These are phyloP conservation scores for Pygocentrus nattereri DNA, from an alignment of 2,797 vertebrate species.

Conservation along the genomic window DNA sequence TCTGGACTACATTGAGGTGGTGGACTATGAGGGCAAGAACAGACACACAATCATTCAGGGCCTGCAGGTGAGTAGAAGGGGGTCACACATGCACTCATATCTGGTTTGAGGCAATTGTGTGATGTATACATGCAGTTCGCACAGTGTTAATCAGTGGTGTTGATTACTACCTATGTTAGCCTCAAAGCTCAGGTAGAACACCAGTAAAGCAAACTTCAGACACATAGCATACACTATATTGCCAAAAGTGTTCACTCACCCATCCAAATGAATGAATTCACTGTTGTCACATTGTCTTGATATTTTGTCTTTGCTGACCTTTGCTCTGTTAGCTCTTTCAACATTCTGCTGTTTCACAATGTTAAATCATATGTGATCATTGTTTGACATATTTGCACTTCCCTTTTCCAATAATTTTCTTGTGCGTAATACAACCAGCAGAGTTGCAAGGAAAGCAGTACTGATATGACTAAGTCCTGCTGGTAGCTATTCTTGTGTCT, in stretches of 20 bases:
- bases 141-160: too few relatives aligned
- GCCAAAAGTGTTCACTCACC: too few relatives aligned
- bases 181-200: too few relatives aligned
- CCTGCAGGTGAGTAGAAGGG: constrained; percentile 84
- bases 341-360: background rate
- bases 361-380: background rate
- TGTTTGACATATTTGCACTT: background rate
- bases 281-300: background rate
- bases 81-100: background rate
- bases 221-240: too few relatives aligned
- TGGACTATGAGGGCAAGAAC: constrained; percentile 97
- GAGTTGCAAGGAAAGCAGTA: background rate
- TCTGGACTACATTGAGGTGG: constrained; percentile 97
- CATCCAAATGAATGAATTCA: too few relatives aligned
- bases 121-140: too few relatives aligned
- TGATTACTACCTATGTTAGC: too few relatives aligned
- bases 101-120: too few relatives aligned
- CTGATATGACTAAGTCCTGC: background rate
- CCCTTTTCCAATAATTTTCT: background rate
- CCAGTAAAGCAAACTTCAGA: too few relatives aligned
- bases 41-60: constrained; percentile 98
- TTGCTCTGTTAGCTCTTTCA: constrained; percentile 14
- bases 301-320: background rate
- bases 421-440: background rate
- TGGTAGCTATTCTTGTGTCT: background rate